Conservation (phyloP, 2,797 vertebrate species). For the Crypturellus tataupa region DNA sequence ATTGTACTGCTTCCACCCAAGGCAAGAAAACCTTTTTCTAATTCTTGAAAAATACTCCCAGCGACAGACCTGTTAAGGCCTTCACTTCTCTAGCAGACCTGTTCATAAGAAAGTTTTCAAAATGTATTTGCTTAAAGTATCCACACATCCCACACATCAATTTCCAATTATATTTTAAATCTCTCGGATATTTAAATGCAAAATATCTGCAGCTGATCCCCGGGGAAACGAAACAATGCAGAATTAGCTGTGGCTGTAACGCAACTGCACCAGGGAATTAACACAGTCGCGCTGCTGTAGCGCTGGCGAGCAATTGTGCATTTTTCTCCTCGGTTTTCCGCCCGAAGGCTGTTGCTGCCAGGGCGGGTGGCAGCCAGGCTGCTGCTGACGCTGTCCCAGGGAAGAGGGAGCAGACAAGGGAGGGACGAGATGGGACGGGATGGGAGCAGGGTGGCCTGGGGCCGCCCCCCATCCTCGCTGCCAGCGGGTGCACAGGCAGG, state of each 20-base stretch:
- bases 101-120: not conserved
- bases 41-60: not conserved
- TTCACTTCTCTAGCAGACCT: not conserved
- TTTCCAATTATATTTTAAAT: not conserved
- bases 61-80: not conserved
- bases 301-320: not conserved
- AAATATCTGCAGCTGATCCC: not conserved
- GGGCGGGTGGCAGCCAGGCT: not conserved
- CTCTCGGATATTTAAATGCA: not conserved
- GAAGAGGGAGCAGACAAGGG: accelerated
- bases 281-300: accelerated
- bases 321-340: not conserved
- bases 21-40: not conserved
- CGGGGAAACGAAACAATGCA: not conserved
- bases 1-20: not conserved
- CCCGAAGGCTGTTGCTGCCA: not conserved
- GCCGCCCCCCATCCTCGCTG: not conserved
- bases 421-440: accelerated
- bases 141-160: not conserved
- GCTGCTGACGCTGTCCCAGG: not conserved
- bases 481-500: not conserved
- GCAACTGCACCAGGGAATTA: not conserved
- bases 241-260: not conserved
- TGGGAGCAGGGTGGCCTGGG: not conserved
- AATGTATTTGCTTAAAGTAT: not conserved